Evolutionary conservation across 2,797 vertebrate species (phyloP).

Genomic region (Pempheris klunzingeri): DNA sequence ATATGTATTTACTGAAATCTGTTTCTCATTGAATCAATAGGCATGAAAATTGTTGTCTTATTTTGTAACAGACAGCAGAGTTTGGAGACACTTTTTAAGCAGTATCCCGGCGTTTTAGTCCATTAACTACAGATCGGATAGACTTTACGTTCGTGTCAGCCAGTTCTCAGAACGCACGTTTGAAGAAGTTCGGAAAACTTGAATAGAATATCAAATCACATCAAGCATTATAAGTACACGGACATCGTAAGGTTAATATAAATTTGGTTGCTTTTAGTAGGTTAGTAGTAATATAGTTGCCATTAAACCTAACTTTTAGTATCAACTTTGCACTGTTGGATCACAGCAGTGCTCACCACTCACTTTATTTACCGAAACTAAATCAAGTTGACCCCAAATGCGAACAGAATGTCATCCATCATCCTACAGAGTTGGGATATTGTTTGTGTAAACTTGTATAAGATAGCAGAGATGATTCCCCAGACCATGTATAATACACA

Average conservation of each 20-base stretch:
- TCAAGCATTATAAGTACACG: neutral
- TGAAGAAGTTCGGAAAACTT: neutral
- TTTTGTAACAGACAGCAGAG: slow-evolving; percentile 7
- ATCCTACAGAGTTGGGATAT: slow-evolving; percentile 2
- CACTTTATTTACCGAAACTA: neutral
- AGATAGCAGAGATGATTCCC: neutral
- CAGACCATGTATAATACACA: slow-evolving; percentile 4
- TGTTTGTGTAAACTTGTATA: neutral
- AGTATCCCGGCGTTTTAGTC: neutral
- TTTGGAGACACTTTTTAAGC: neutral
- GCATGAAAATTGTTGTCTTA: slow-evolving; percentile 6
- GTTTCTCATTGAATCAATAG: slow-evolving; percentile 35
- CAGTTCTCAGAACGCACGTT: neutral
- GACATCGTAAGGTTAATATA: neutral
- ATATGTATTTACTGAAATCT: slow-evolving; percentile 42
- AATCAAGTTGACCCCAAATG: neutral
- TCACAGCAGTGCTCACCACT: neutral
- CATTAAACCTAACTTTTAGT: neutral
- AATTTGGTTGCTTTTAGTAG: neutral
- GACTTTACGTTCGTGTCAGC: neutral
- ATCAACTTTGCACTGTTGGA: neutral
- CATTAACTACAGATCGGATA: slow-evolving; percentile 7
- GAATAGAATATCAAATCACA: neutral
- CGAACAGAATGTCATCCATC: neutral
- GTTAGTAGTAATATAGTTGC: neutral